Base-by-base conservation (phyloP, 2,888 invertebrate genomes). In the Xanthorhoe designata region DNA sequence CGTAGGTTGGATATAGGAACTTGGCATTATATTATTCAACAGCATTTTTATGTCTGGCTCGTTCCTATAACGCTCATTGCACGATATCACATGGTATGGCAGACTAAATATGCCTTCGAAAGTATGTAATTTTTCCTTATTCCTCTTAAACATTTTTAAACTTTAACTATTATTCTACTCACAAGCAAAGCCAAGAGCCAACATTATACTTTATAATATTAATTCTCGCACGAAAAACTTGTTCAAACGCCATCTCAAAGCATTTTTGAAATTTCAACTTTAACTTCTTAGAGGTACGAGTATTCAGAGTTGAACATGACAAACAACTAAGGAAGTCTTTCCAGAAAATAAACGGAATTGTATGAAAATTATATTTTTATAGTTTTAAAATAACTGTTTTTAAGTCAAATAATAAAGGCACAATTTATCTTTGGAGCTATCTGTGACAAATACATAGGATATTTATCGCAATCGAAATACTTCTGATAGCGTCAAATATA, bases 191-290 rank as follows among this genome's bases (percentile, higher is more conserved):
- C 18, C 52, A 17, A 24, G 45, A 2, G 52, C 52, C 8, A 52
- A 45, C 42, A 53, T 24, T 17, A 29, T 13, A 45, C n/a, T 45
- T 45, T 5, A 45, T 64, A 55, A 45, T 64, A 55, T 42, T 42
- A 54, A 54, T 49, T 53, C 58, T 17, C 53, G 10, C 38, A 38
- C 52, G 10, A 47, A 24, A 56, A 60, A 61, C 35, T 56, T 61
- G n/a, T 47, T 54, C 19, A 49, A 38, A 18, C 61, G n/a, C 57
- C 9, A 64, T 29, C 50, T 65, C 24, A 42, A 58, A 58, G 45
- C 29, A 54, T 66, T 61, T 53, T 59, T 50, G 35, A 62, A 58
- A 45, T 62, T 62, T 18, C 18, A 58, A 50, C 38, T 54, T 49
- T 17, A 66, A 61, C 38, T 9, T 64, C 52, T 58, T 50, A 49